Conservation (phyloP, 2,797 vertebrate species). For the Monodelphis domestica region DNA sequence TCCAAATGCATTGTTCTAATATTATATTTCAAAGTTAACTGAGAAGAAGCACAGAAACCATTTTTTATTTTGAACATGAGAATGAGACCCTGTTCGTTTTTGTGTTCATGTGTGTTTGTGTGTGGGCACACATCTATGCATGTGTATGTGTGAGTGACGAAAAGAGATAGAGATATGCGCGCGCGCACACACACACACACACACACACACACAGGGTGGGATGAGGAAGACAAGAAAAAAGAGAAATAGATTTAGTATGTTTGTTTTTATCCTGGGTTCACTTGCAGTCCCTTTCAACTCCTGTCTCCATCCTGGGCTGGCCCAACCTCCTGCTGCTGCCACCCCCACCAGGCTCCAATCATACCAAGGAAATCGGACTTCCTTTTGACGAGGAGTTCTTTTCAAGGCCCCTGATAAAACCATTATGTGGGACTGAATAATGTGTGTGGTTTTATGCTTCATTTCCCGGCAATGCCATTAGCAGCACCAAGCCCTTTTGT, state of each 20-base stretch:
- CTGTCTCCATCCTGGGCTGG: rapidly evolving
- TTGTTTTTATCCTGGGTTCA: background rate
- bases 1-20: conserved; percentile 4
- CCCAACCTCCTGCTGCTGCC: background rate
- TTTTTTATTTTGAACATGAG: background rate
- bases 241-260: background rate
- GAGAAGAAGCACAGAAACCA: conserved; percentile 8
- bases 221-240: background rate
- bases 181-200: background rate
- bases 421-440: conserved; percentile 67
- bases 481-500: conserved; percentile 69
- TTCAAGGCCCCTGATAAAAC: conserved; percentile 77
- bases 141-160: background rate
- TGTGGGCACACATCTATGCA: background rate
- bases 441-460: conserved; percentile 73
- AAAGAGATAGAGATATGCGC: background rate
- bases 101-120: background rate
- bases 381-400: conserved; percentile 58
- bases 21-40: conserved; percentile 13
- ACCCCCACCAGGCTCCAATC: conserved; percentile 54
- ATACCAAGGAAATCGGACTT: conserved; percentile 73
- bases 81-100: background rate
- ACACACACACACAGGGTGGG: background rate
- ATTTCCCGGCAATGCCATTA: conserved; percentile 77
- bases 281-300: background rate